A percentile compares a stretch with the other conserved stretches of the same genome.
phyloP scores from a whole-genome alignment of 2,888 invertebrate genomes.

The Disparrhopalites patrizii region DNA sequence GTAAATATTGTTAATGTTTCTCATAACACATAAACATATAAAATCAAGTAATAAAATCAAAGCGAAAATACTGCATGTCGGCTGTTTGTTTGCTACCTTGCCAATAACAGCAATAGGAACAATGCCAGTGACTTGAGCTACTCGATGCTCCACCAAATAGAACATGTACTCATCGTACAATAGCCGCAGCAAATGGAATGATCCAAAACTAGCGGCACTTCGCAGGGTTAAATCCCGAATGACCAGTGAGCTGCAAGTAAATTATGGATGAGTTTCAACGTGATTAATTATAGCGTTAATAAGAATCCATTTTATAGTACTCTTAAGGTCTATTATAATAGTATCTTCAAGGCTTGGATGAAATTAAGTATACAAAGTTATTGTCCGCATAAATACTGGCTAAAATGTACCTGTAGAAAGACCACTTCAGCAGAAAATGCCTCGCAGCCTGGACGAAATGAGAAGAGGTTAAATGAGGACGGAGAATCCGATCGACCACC shows the following conservation, averaged over 20 bases:
- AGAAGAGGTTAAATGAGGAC: slow-evolving; percentile 77
- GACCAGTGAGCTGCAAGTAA: slow-evolving; percentile 85
- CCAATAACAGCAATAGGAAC: slow-evolving; percentile 94
- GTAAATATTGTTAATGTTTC: no score
- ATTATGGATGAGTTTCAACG: no score
- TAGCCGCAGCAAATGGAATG: slow-evolving; percentile 86
- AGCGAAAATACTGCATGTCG: no score
- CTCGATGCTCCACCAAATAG: slow-evolving; percentile 94
- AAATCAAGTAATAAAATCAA: no score
- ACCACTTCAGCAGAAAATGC: slow-evolving; percentile 96
- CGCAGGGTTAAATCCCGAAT: slow-evolving; percentile 93
- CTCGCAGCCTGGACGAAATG: slow-evolving; percentile 80
- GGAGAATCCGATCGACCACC: slow-evolving; percentile 83
- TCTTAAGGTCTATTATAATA: not conserved
- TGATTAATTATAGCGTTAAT: no score
- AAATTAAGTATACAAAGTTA: no score
- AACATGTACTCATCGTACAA: slow-evolving; percentile 99
- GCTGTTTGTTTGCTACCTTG: slow-evolving; percentile 53
- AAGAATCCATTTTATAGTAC: not conserved
- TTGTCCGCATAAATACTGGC: no score
- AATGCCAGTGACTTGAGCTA: slow-evolving; percentile 81
- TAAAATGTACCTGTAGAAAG: slow-evolving; percentile 77
- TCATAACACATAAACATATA: no score
- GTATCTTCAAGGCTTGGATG: not conserved
- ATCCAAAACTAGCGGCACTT: slow-evolving; percentile 97